Evolutionary conservation across 2,888 invertebrate species (phyloP).

Genomic region (Polymixis flavicincta): DNA sequence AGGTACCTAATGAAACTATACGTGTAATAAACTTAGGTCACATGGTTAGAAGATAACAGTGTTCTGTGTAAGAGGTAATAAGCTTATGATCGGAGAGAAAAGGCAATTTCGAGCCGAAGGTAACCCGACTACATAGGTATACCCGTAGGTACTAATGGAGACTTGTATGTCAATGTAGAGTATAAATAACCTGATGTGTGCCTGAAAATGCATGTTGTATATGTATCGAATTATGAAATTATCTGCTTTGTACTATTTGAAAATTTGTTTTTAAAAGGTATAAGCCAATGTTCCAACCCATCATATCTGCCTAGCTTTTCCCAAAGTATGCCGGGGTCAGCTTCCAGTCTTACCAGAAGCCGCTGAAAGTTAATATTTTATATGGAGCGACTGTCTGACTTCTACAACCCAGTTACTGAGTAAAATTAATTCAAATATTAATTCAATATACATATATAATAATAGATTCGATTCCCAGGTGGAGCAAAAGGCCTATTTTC

Average conservation of each 20-base stretch:
- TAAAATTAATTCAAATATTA: too few relatives aligned
- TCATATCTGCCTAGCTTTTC: too few relatives aligned
- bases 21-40: constrained; percentile 1
- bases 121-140: background rate
- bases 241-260: background rate
- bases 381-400: too few relatives aligned
- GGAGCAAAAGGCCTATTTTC: background rate
- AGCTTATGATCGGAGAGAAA: constrained; percentile 19
- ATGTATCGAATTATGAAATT: background rate
- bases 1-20: constrained; percentile 20
- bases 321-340: too few relatives aligned
- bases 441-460: too few relatives aligned
- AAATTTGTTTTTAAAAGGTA: background rate
- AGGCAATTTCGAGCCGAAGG: constrained; percentile 17
- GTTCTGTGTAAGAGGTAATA: constrained; percentile 16
- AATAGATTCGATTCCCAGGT: background rate
- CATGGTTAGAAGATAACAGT: constrained; percentile 1
- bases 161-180: background rate
- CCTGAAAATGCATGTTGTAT: background rate
- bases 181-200: background rate
- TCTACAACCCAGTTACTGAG: too few relatives aligned
- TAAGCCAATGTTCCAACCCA: background rate
- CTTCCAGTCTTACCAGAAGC: too few relatives aligned
- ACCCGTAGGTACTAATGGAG: constrained; percentile 3
- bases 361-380: too few relatives aligned